Conservation (phyloP, 2,888 invertebrate genomes). For the Hydrotaea diabolus region DNA sequence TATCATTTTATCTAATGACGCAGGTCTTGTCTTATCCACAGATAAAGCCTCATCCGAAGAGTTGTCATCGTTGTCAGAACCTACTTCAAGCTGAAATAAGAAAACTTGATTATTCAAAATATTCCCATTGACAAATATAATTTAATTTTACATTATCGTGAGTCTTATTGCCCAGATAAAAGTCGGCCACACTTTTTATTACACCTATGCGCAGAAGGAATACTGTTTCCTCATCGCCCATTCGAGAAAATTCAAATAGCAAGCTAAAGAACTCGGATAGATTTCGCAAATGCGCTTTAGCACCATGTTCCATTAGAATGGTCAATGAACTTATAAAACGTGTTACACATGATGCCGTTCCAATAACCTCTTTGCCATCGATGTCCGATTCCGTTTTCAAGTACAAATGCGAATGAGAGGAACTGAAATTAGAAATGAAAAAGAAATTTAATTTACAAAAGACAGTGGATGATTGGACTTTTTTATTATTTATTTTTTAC, state of each 20-base stretch:
- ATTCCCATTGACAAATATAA: not conserved
- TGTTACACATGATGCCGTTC: constrained; percentile 93
- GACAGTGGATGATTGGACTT: not conserved
- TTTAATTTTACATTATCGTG: constrained; percentile 85
- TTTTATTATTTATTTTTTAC: no score
- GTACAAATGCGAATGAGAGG: constrained; percentile 84
- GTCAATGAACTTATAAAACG: constrained; percentile 94
- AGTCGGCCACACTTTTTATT: constrained; percentile 94
- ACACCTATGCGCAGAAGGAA: constrained; percentile 93
- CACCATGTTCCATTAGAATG: constrained; percentile 92
- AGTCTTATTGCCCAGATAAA: constrained; percentile 92
- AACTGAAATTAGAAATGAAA: constrained; percentile 76
- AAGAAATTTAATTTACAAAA: constrained; percentile 7
- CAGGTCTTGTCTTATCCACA: constrained; percentile 90
- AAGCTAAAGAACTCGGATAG: constrained; percentile 96
- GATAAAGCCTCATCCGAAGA: constrained; percentile 82
- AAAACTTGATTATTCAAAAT: not conserved
- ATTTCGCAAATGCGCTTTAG: constrained; percentile 91
- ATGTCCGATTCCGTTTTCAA: constrained; percentile 82
- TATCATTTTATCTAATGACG: constrained; percentile 97
- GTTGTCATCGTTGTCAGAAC: constrained; percentile 81
- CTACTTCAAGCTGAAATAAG: constrained; percentile 77
- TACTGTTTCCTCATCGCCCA: constrained; percentile 95
- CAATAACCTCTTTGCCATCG: constrained; percentile 82
- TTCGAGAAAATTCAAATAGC: constrained; percentile 95